Conservation (phyloP, 1,140 invertebrate genomes). For the Eurosta solidaginis region DNA sequence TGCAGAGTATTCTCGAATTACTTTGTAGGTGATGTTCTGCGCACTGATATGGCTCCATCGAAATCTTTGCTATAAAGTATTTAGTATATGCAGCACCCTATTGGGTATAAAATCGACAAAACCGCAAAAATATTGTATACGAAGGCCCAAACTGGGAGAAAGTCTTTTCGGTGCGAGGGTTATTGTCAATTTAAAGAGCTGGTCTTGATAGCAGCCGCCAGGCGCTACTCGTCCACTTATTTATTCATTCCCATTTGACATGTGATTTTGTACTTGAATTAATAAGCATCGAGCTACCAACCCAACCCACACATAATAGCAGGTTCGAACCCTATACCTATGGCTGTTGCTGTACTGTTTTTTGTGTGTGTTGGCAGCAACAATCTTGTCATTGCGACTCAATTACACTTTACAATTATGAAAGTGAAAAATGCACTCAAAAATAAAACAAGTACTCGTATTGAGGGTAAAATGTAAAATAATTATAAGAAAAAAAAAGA, state of each 20-base stretch:
- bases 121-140: background rate
- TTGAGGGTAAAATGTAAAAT: background rate
- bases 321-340: background rate
- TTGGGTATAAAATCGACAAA: too few relatives aligned
- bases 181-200: constrained; percentile 4
- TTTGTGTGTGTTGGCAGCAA: background rate
- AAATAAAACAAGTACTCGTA: constrained; percentile 20
- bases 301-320: background rate
- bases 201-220: constrained; percentile 15
- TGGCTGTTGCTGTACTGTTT: background rate
- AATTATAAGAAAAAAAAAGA: background rate
- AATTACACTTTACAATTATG: constrained; percentile 26
- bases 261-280: constrained; percentile 36
- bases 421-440: constrained; percentile 10
- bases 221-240: constrained; percentile 2
- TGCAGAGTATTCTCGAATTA: too few relatives aligned
- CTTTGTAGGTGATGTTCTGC: too few relatives aligned
- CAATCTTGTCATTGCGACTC: constrained; percentile 28
- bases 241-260: constrained; percentile 17
- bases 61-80: too few relatives aligned
- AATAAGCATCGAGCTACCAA: constrained; percentile 26
- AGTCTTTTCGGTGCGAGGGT: background rate
- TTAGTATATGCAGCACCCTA: too few relatives aligned
- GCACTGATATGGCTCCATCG: too few relatives aligned
- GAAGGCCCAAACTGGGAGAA: background rate